Evolutionary conservation across 1,140 invertebrate species (phyloP).

Genomic region (Palaemon carinicauda): DNA sequence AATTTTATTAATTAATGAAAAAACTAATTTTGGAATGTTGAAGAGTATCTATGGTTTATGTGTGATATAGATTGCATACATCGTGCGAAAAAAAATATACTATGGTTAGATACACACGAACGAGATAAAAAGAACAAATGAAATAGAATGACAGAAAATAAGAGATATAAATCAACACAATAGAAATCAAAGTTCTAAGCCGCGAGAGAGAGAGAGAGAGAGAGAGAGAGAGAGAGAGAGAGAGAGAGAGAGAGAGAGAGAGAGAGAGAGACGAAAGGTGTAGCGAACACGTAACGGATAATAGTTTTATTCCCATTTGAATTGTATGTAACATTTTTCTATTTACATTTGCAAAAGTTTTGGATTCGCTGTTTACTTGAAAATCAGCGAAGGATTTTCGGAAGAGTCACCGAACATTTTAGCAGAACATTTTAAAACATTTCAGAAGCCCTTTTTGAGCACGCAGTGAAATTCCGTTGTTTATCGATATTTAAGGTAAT

Average conservation of each 20-base stretch:
- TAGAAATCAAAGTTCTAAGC: background rate
- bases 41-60: too few relatives aligned
- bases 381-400: too few relatives aligned
- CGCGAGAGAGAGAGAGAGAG: background rate
- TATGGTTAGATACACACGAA: background rate
- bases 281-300: background rate
- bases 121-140: background rate
- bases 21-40: too few relatives aligned
- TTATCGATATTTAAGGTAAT: too few relatives aligned
- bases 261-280: background rate
- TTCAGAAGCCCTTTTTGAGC: too few relatives aligned
- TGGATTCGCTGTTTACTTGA: too few relatives aligned
- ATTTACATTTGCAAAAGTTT: too few relatives aligned
- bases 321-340: background rate
- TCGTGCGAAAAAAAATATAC: background rate
- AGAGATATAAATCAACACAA: background rate
- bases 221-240: background rate
- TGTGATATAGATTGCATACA: background rate
- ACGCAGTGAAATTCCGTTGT: too few relatives aligned
- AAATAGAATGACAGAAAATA: slow-evolving; percentile 7
- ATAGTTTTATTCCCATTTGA: background rate
- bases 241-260: background rate
- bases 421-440: too few relatives aligned
- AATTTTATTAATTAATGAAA: too few relatives aligned
- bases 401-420: too few relatives aligned